A percentile compares a stretch with the other conserved stretches of the same genome.
Evolutionary conservation across 1,140 invertebrate genomes (phyloP).

Genomic region (Trichoplusia ni): DNA sequence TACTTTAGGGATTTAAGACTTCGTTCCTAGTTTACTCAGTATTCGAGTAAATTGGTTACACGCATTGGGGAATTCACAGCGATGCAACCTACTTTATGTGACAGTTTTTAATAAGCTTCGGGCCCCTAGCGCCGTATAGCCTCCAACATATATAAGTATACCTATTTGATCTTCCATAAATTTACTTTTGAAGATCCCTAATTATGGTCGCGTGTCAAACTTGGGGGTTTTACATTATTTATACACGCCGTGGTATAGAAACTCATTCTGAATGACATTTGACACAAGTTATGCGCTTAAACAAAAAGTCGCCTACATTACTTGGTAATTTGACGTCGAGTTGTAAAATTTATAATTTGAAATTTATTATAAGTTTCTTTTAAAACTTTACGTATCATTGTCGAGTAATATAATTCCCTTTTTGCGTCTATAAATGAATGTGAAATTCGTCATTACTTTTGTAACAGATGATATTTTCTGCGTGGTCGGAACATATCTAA

Average conservation of each 20-base stretch:
- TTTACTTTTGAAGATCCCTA: conserved; percentile 31
- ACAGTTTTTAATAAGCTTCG: conserved; percentile 71
- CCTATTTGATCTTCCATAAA: conserved; percentile 38
- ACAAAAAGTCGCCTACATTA: not conserved
- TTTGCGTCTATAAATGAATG: too few relatives aligned
- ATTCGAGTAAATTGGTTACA: conserved; percentile 30
- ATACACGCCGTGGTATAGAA: conserved; percentile 1
- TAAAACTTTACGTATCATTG: not conserved
- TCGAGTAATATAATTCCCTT: too few relatives aligned
- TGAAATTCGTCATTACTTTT: too few relatives aligned
- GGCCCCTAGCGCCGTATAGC: conserved; percentile 54
- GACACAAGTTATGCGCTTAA: conserved; percentile 21
- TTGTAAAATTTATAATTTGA: not conserved
- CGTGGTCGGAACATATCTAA: too few relatives aligned
- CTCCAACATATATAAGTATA: conserved; percentile 14
- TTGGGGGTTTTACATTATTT: conserved; percentile 30
- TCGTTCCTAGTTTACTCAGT: conserved; percentile 28
- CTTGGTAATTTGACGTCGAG: not conserved
- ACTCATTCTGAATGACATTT: conserved; percentile 12
- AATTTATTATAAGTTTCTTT: not conserved
- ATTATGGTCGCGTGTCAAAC: conserved; percentile 22
- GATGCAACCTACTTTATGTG: conserved; percentile 62
- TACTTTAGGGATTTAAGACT: too few relatives aligned
- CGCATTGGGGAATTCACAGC: conserved; percentile 36
- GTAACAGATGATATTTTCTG: too few relatives aligned